Evolutionary conservation across 2,888 invertebrate genomes (phyloP).

Genomic region (Nemotelus nigrinus): DNA sequence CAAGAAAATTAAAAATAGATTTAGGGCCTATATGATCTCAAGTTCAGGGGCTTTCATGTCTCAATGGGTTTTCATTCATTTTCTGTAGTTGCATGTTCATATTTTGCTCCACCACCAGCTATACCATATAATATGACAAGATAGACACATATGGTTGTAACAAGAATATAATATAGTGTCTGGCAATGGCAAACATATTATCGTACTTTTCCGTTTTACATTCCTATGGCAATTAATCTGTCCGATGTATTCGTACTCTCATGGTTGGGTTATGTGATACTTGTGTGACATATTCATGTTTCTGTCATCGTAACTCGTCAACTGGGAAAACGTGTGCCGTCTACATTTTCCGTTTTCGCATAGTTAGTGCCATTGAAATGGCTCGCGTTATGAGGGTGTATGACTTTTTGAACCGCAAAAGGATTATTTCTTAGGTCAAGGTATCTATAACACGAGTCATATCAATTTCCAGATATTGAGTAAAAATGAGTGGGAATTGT

Average conservation of each 20-base stretch:
- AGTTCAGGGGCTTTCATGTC: slow-evolving; percentile 18
- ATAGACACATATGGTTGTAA: too few relatives aligned
- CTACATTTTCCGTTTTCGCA: neutral
- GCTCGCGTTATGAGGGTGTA: neutral
- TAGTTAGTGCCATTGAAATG: too few relatives aligned
- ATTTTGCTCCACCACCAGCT: too few relatives aligned
- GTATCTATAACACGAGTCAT: neutral
- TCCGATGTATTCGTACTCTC: neutral
- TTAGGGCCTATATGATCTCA: neutral
- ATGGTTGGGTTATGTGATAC: slow-evolving; percentile 3
- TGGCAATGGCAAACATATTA: neutral
- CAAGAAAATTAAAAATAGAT: slow-evolving; percentile 13
- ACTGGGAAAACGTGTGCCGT: neutral
- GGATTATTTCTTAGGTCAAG: slow-evolving; percentile 14
- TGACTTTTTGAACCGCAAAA: slow-evolving; percentile 18
- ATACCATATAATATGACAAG: too few relatives aligned
- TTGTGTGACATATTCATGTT: slow-evolving; percentile 23
- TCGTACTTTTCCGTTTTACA: slow-evolving; percentile 17
- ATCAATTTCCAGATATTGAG: too few relatives aligned
- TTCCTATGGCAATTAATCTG: neutral
- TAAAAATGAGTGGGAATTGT: too few relatives aligned
- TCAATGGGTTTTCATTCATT: neutral
- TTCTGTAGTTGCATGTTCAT: neutral
- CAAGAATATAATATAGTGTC: too few relatives aligned
- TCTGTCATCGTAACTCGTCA: neutral